Evolutionary conservation across 2,888 invertebrate species (phyloP), one percentile per base, ranked within the genome.

Genomic region (Nemotelus pantherinus): DNA sequence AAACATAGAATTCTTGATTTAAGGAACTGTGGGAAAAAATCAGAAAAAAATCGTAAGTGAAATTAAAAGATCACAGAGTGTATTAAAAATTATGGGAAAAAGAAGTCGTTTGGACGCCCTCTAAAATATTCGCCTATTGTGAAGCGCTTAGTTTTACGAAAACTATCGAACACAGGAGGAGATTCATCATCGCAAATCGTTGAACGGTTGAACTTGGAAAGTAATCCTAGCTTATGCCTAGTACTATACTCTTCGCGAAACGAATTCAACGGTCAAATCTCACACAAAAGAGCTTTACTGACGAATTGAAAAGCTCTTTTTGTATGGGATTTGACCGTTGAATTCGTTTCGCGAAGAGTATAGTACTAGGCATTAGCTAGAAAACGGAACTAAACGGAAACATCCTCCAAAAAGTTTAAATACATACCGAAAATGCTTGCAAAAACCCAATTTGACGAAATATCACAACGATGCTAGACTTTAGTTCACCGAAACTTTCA

Each of bases 401-500:
- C 53, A 9, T 7, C 53, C 47, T 57, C 72, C 6, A 39, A 39
- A 4, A 57, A 10, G 10, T 58, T 58, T 39, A 72, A 72, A 25
- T 25, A 25, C 25, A 53, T 72, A 72, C 57, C 72, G 43, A 72
- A 58, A 57, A 76, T 25, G 25, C 25, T 25, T 25, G 25, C 25
- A 25, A 25, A 25, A 25, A 25, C 25, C 25, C 25, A 25, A 25
- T 25, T 25, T 25, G 25, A 25, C 25, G 25, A 39, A 60, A 25
- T 45, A 9, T 4, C 77, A 44, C 25, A 48, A 39, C 41, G 39
- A 48, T 25, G 57, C 58, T 25, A 25, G 25, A 25, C 25, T 25
- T 25, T 25, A 77, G 57, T 77, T 77, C 45, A 71, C 78, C 2
- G 65, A 77, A 53, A 64, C 60, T 41, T 76, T 53, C 39, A 10